A percentile compares a stretch with the other conserved stretches of the same genome.
Conservation (phyloP, 2,797 vertebrate genomes). For the Chromobotia macracanthus region DNA sequence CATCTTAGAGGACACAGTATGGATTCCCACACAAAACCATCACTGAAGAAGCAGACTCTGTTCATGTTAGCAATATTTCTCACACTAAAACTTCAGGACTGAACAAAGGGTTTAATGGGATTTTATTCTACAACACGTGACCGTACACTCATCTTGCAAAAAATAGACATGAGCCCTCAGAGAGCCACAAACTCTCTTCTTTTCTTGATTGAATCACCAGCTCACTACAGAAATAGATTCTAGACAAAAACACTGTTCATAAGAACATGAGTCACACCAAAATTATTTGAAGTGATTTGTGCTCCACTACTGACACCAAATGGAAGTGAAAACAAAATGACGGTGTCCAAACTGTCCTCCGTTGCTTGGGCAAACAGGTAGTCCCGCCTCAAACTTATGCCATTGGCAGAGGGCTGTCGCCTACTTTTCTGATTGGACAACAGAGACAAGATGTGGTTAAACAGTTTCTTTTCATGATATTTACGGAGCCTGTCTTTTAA, state of each 20-base stretch:
- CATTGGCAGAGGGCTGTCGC: background rate
- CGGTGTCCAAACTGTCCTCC: background rate
- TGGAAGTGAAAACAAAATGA: background rate
- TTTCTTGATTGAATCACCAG: conserved; percentile 36
- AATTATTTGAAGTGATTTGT: conserved; percentile 32
- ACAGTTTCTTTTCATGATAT: too few relatives aligned
- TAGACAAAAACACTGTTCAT: conserved; percentile 27
- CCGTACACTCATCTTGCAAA: conserved; percentile 15
- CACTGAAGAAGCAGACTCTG: background rate
- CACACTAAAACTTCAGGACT: background rate
- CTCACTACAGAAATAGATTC: conserved; percentile 34
- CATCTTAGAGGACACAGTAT: conserved; percentile 6
- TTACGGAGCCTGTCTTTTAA: too few relatives aligned
- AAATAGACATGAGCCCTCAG: conserved; percentile 15
- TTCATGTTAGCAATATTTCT: background rate
- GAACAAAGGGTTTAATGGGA: background rate
- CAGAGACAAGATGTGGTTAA: too few relatives aligned
- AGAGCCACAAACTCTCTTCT: conserved; percentile 12
- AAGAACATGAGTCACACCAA: conserved; percentile 45
- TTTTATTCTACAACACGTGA: background rate
- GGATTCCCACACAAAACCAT: background rate
- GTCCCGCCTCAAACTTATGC: background rate
- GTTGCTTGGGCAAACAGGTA: background rate
- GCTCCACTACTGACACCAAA: background rate
- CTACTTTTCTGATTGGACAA: background rate